Evolutionary conservation across 30 jellyfish, hydroid and myxozoan species (phyloP), one percentile per base, ranked within the genome.

Genomic region (Aurelia aurita): DNA sequence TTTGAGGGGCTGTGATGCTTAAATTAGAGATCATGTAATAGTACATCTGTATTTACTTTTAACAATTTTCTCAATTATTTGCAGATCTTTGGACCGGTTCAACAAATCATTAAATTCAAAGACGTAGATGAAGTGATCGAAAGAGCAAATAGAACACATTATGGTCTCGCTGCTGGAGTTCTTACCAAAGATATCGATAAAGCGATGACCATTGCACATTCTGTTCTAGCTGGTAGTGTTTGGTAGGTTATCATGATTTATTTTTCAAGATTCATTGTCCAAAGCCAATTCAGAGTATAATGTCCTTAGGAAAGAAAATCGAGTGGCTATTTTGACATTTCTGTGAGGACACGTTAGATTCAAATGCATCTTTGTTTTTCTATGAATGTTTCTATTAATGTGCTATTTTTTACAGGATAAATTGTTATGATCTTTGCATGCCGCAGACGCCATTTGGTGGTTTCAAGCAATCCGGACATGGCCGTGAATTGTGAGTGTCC

Each of bases 401-500:
- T 13, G 23, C 0, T 22, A 47, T 54, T n/a, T 43, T n/a, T 78
- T 61, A 1, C 72, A 94, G 99, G 99, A 90, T 94, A 4, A 94
- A 94, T 61, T 85, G 97, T 47, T 94, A 94, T 64, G 97, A 94
- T 67, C 29, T 76, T 2, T 74, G 92, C 85, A 44, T 77, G 87
- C 97, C 99, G 1, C 99, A 94, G 77, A 62, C 97, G 19, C 99
- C 99, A 19, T 94, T 94, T 76, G 99, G 99, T 28, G 99, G 99
- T 19, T 94, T 89, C 87, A 94, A 94, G 67, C 95, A 87, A 76
- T 94, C 99, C 3, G 99, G 99, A 29, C 97, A 89, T 43, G 99
- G 99, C 66, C 67, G 99, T 54, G 99, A 94, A 35, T 87, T 94
- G 99, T 94, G 72, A 89, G 99, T 88, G 51, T 39, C 51, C 51